Evolutionary conservation across 2,113 vertebrate species (phyloP).

Genomic region (Synchiropus splendidus): DNA sequence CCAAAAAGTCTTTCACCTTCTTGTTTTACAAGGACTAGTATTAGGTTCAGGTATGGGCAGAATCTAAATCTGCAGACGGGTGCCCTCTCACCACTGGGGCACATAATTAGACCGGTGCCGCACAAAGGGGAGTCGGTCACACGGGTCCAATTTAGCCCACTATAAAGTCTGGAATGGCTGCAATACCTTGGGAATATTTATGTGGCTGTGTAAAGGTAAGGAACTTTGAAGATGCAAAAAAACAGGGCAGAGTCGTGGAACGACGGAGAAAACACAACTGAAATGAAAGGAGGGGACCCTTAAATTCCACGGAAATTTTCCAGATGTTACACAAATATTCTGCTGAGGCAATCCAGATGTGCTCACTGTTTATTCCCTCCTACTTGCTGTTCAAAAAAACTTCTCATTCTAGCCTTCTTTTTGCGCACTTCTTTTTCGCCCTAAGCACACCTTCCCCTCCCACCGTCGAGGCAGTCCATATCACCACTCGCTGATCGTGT

Average conservation of each 20-base stretch:
- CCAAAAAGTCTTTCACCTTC: background rate
- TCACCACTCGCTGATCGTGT: conserved; percentile 38
- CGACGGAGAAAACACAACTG: conserved; percentile 20
- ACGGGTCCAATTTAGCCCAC: conserved; percentile 64
- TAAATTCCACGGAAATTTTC: conserved; percentile 69
- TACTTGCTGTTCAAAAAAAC: conserved; percentile 27
- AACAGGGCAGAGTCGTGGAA: conserved; percentile 25
- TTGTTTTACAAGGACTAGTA: conserved; percentile 38
- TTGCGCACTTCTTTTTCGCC: conserved; percentile 8
- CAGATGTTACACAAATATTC: conserved; percentile 71
- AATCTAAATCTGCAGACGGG: conserved; percentile 39
- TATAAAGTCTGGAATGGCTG: conserved; percentile 55
- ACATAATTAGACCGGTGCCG: conserved; percentile 56
- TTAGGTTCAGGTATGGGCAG: conserved; percentile 23
- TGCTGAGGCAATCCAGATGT: conserved; percentile 71
- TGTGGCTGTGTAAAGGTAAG: conserved; percentile 21
- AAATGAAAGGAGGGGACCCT: conserved; percentile 60
- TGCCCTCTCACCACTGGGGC: conserved; percentile 41
- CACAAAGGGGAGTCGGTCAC: conserved; percentile 48
- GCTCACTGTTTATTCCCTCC: conserved; percentile 42
- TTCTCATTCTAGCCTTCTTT: conserved; percentile 23
- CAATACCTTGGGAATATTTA: conserved; percentile 53
- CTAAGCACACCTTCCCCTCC: conserved; percentile 9
- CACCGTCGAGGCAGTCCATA: conserved; percentile 17
- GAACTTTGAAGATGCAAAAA: conserved; percentile 59